These are phyloP conservation scores for Troglohyphantes excavatus DNA, from an alignment of 2,888 invertebrate species.

Conservation along the genomic window DNA sequence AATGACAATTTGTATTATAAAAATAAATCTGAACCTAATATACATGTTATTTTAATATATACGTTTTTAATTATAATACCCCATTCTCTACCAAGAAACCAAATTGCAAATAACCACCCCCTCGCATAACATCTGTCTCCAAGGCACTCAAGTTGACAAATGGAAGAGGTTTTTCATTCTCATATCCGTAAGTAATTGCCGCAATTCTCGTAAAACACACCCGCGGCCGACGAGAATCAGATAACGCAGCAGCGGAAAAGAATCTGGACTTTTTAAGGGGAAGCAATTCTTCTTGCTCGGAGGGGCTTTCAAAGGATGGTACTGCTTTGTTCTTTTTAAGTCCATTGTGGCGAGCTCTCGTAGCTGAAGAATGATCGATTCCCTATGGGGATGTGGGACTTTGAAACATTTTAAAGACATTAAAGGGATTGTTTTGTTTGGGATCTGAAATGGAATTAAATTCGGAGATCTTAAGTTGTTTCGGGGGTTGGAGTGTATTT, in stretches of 20 bases:
- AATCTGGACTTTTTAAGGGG: slow-evolving; percentile 37
- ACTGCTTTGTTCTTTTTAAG: slow-evolving; percentile 7
- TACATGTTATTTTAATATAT: too few relatives aligned
- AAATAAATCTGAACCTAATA: too few relatives aligned
- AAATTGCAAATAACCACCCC: slow-evolving; percentile 14
- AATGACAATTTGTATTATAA: too few relatives aligned
- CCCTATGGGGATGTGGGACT: background rate
- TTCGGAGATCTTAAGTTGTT: background rate
- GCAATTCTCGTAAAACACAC: slow-evolving; percentile 65
- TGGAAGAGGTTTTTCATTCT: slow-evolving; percentile 53
- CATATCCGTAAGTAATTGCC: slow-evolving; percentile 53
- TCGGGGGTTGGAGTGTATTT: too few relatives aligned
- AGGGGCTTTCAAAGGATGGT: background rate
- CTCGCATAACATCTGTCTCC: slow-evolving; percentile 31
- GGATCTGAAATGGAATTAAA: background rate
- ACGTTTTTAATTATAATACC: background rate
- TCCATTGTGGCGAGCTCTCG: background rate
- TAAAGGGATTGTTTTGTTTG: slow-evolving; percentile 4
- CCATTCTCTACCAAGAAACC: background rate
- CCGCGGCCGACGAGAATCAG: slow-evolving; percentile 28
- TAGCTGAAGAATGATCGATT: background rate
- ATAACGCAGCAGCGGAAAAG: slow-evolving; percentile 34
- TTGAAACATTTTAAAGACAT: slow-evolving; percentile 5
- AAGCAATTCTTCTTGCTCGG: slow-evolving; percentile 19
- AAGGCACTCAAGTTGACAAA: slow-evolving; percentile 44